A percentile compares a stretch with the other conserved stretches of the same genome.
Evolutionary conservation across 2,888 invertebrate species (phyloP).

Genomic region (Itoplectis maculator): DNA sequence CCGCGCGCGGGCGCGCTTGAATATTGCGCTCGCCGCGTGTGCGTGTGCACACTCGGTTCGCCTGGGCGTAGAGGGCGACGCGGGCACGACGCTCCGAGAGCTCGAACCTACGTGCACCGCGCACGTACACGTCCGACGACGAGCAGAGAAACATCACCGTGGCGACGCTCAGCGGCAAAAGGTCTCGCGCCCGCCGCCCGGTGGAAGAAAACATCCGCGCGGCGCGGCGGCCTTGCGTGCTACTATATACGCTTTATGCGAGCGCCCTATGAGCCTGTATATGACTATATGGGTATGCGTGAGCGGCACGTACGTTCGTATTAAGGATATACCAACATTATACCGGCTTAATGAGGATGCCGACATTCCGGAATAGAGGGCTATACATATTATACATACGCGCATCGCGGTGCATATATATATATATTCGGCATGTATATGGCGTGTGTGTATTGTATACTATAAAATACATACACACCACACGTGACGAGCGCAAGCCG

Average conservation of each 20-base stretch:
- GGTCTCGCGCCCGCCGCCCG: slow-evolving; percentile 13
- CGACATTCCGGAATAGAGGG: slow-evolving; percentile 70
- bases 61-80: slow-evolving; percentile 17
- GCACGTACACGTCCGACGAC: slow-evolving; percentile 14
- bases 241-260: slow-evolving; percentile 16
- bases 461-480: slow-evolving; percentile 57
- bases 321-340: slow-evolving; percentile 69
- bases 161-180: slow-evolving; percentile 22
- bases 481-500: slow-evolving; percentile 66
- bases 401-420: neutral
- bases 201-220: slow-evolving; percentile 16
- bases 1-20: neutral
- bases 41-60: neutral
- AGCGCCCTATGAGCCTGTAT: slow-evolving; percentile 11
- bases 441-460: no score
- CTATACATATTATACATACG: slow-evolving; percentile 15
- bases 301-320: slow-evolving; percentile 56
- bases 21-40: slow-evolving; percentile 8
- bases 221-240: slow-evolving; percentile 43
- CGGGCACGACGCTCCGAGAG: slow-evolving; percentile 35
- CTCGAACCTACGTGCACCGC: neutral
- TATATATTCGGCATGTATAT: no score
- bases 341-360: slow-evolving; percentile 77
- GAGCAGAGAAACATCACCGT: slow-evolving; percentile 30
- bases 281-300: slow-evolving; percentile 45